Evolutionary conservation across 1,140 invertebrate species (phyloP).

Genomic region (Brachionus rubens): DNA sequence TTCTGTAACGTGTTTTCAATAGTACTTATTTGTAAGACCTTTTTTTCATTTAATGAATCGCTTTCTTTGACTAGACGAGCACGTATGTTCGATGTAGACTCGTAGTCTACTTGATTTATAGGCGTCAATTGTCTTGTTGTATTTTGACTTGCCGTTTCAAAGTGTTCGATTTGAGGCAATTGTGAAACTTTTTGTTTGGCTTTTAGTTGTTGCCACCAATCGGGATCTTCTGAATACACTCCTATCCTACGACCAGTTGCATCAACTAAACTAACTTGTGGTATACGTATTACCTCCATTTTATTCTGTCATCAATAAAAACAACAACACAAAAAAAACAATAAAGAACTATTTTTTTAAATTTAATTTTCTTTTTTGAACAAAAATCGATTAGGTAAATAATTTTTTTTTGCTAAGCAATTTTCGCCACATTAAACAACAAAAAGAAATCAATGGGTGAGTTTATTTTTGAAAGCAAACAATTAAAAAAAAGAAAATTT

Average conservation of each 20-base stretch:
- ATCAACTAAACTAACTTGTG: conserved; percentile 39
- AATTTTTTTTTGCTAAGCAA: conserved; percentile 27
- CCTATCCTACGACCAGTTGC: conserved; percentile 12
- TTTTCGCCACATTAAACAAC: conserved; percentile 16
- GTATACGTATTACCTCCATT: conserved; percentile 46
- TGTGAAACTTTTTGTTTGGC: background rate
- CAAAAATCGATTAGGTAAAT: conserved; percentile 35
- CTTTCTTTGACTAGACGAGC: conserved; percentile 31
- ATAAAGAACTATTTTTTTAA: background rate
- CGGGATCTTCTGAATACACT: conserved; percentile 32
- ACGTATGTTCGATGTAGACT: conserved; percentile 30
- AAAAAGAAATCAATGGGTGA: background rate
- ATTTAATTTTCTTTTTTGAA: background rate
- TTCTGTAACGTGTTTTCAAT: background rate
- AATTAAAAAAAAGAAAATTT: too few species aligned
- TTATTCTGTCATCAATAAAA: background rate
- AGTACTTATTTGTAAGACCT: background rate
- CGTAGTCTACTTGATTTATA: conserved; percentile 4
- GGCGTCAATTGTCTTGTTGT: conserved; percentile 12
- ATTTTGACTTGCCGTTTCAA: background rate
- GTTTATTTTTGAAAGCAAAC: background rate
- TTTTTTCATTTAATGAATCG: background rate
- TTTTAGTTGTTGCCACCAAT: conserved; percentile 44
- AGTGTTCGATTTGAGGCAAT: conserved; percentile 7
- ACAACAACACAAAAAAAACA: background rate